Conservation (phyloP, 1,140 invertebrate species). For the Drosophila athabasca region DNA sequence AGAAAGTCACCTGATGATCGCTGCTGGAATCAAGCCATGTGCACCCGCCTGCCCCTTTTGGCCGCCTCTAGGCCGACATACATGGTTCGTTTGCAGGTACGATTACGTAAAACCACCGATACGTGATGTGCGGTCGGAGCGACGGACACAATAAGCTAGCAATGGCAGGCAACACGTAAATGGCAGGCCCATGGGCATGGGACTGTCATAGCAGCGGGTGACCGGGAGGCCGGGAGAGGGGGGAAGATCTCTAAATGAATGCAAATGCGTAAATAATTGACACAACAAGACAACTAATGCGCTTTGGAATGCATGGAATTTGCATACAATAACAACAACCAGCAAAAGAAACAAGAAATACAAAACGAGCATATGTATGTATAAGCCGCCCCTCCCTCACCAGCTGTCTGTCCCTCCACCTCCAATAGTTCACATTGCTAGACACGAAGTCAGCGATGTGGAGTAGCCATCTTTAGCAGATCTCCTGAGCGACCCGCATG, state of each 20-base stretch:
- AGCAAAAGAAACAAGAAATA: no score
- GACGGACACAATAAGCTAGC: constrained; percentile 10
- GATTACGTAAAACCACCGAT: constrained; percentile 31
- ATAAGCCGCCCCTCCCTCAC: no score
- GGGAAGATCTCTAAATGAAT: constrained; percentile 45
- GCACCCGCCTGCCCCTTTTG: no score
- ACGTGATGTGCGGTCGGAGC: constrained; percentile 19
- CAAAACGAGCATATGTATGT: no score
- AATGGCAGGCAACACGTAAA: constrained; percentile 8
- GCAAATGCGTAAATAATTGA: constrained; percentile 67
- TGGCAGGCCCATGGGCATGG: not conserved
- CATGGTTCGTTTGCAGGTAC: no score
- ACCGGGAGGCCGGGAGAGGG: not conserved
- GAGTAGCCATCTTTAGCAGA: constrained; percentile 11
- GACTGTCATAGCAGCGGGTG: not conserved
- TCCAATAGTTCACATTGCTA: not conserved
- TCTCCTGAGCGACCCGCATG: constrained; percentile 26
- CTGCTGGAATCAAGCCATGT: no score
- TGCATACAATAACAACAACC: no score
- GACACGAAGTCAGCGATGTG: constrained; percentile 8
- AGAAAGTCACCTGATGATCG: no score
- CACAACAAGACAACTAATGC: constrained; percentile 41
- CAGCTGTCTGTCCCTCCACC: no score
- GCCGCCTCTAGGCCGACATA: no score
- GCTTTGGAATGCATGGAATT: constrained; percentile 24